These are phyloP conservation scores for Carcinoscorpius rotundicauda DNA, from an alignment of 1,140 invertebrate species.

Conservation along the genomic window DNA sequence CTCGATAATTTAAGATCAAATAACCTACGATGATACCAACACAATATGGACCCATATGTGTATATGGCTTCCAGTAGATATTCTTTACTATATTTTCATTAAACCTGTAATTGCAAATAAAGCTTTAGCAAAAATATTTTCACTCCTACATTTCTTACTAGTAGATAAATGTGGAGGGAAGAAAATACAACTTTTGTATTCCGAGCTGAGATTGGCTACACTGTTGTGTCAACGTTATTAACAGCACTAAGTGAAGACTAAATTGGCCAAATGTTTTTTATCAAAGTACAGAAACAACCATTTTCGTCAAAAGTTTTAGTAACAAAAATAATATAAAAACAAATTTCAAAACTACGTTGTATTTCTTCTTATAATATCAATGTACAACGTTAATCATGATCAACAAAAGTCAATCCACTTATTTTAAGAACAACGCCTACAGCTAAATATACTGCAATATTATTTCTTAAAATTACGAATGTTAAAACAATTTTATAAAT, in stretches of 20 bases:
- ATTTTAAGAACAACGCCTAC: no score
- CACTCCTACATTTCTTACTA: no score
- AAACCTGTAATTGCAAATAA: conserved; percentile 6
- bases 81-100: conserved; percentile 14
- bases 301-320: background rate
- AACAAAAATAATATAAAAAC: no score
- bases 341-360: no score
- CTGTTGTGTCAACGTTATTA: background rate
- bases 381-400: no score
- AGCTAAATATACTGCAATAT: no score
- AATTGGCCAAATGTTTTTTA: background rate
- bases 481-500: no score
- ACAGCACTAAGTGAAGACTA: background rate
- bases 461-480: no score
- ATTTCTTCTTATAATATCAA: no score
- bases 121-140: background rate
- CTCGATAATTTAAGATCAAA: conserved; percentile 13
- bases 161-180: no score
- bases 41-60: conserved; percentile 22
- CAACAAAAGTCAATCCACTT: no score
- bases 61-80: conserved; percentile 22
- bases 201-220: background rate
- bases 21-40: conserved; percentile 21
- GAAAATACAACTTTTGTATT: background rate
- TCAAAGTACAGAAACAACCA: background rate